Base-by-base conservation (phyloP, 1,140 invertebrate genomes). In the Bactericera cockerelli region DNA sequence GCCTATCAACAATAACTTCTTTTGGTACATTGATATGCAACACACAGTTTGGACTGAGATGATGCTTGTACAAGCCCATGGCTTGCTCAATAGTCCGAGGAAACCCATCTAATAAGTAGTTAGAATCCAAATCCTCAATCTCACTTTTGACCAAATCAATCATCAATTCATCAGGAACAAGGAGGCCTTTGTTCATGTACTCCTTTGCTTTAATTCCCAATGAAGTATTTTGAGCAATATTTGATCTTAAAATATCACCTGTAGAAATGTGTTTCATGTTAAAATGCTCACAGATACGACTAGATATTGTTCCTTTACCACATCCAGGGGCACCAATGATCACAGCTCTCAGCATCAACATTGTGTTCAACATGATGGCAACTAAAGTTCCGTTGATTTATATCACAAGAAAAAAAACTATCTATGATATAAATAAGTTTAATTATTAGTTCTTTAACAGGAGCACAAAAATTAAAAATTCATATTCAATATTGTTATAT, bases 21-120 rank as follows among this genome's bases (percentile, higher is more conserved):
- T 89, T 86, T 22, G 93, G 93, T 61, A 76, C 66, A 59, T 76
- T 72, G 71, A 81, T 80, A n/a, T 49, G 42, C 22, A 49, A 6
- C 3, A 49, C 22, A 16, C 14, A 19, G 25, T 21, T 58, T 31
- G 42, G 42, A n/a, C 22, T 49, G n/a, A 49, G 22, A 49, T 49
- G 42, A 21, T 67, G 60, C 24, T 67, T 63, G 16, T 72, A 65
- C 19, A 98, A 69, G 25, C 78, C 77, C 70, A 87, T 75, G 4
- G 92, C 91, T 72, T 98, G 93, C 1, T 72, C 68, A n/a, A 83
- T 70, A 16, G 91, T 97, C 59, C 93, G 79, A 1, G 93, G 93
- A 73, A 93, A 98, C 25, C 93, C 93, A 77, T 98, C 94, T 16
- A 98, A 72, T 24, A 98, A 73, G 87, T 90, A 96, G 61, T 81